Conservation (phyloP, 1,140 invertebrate species). For the Hylaeus anthracinus region DNA sequence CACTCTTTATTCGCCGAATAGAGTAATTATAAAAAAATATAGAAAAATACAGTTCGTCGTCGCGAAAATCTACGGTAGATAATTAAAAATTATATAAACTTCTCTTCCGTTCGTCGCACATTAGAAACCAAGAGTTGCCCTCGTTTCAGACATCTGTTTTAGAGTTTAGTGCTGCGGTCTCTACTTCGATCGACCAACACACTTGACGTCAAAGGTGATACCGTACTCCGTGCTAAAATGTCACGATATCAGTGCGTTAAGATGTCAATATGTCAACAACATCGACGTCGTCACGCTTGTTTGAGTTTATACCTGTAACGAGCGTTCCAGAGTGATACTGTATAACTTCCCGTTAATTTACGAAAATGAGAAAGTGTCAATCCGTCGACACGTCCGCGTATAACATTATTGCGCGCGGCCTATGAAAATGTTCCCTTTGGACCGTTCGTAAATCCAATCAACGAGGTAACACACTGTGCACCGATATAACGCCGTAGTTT, state of each 20-base stretch:
- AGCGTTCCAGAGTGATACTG: conserved; percentile 19
- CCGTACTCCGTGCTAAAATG: conserved; percentile 23
- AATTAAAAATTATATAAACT: too few relatives aligned
- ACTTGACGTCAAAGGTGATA: conserved; percentile 35
- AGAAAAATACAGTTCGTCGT: too few relatives aligned
- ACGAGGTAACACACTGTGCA: neutral
- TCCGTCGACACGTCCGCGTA: conserved; percentile 1
- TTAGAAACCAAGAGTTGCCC: too few relatives aligned
- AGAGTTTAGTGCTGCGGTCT: neutral
- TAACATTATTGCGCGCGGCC: neutral
- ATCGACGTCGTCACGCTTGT: conserved; percentile 24
- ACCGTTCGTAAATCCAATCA: conserved; percentile 1
- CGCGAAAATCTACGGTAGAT: too few relatives aligned
- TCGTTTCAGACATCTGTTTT: neutral
- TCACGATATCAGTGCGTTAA: conserved; percentile 40
- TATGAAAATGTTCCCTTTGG: neutral
- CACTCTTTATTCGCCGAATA: too few relatives aligned
- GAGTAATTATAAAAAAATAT: too few relatives aligned
- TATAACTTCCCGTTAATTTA: conserved; percentile 36
- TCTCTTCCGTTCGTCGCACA: too few relatives aligned
- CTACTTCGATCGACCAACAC: conserved; percentile 4
- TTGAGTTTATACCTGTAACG: conserved; percentile 27
- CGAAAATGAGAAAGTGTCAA: conserved; percentile 48
- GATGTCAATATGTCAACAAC: conserved; percentile 43
- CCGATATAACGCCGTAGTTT: neutral